These are phyloP conservation scores for Latrodectus elegans DNA, from an alignment of 2,888 invertebrate species.

Conservation along the genomic window DNA sequence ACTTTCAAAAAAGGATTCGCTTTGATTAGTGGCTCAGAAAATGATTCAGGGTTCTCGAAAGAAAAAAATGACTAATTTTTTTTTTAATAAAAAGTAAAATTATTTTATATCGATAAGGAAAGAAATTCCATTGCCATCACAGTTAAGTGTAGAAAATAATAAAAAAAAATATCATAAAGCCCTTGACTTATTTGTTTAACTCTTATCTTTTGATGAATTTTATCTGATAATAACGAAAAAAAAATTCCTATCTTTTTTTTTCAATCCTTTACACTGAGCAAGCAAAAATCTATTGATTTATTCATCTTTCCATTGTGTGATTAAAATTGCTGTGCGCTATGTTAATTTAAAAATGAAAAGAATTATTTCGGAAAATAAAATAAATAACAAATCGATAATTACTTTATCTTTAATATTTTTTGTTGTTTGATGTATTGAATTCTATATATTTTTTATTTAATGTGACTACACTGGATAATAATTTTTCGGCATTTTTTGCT, in stretches of 20 bases:
- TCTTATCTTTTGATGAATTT: conserved; percentile 36
- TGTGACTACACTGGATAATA: no score
- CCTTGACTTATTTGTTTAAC: conserved; percentile 42
- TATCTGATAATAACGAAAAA: conserved; percentile 25
- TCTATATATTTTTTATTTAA: no score
- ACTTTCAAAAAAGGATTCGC: conserved; percentile 48
- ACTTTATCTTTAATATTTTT: no score
- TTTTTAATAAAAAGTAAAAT: conserved; percentile 36
- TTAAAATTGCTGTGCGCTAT: background rate
- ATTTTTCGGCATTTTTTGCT: no score
- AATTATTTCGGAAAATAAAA: background rate
- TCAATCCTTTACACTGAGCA: background rate
- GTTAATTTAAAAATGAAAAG: background rate
- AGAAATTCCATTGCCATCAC: conserved; percentile 44
- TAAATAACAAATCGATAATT: no score
- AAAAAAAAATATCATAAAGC: conserved; percentile 9
- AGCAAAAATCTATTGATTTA: background rate
- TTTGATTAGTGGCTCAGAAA: conserved; percentile 56
- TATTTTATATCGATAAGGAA: conserved; percentile 53
- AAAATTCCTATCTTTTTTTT: conserved; percentile 8
- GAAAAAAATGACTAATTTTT: background rate
- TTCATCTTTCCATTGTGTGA: background rate
- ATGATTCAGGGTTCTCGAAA: conserved; percentile 7
- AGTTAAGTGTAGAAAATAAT: conserved; percentile 46
- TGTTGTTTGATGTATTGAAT: no score